These are phyloP conservation scores for Operophtera brumata DNA, from an alignment of 2,888 invertebrate species.

Conservation along the genomic window DNA sequence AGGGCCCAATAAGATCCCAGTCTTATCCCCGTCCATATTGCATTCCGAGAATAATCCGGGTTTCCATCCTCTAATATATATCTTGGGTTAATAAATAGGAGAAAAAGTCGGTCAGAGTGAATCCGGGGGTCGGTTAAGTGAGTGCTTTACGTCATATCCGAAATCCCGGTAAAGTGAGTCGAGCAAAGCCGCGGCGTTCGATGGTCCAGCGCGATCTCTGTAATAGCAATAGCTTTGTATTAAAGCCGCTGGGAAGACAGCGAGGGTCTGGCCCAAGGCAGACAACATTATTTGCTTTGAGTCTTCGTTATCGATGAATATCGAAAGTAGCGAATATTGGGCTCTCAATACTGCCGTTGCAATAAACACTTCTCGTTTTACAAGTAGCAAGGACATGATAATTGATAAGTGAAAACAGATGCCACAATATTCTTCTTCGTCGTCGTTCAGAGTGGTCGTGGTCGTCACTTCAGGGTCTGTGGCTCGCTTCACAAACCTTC, in stretches of 20 bases:
- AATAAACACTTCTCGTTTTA: no score
- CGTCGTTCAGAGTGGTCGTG: no score
- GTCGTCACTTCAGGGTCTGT: no score
- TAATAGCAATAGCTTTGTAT: slow-evolving; percentile 81
- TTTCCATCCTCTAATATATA: slow-evolving; percentile 65
- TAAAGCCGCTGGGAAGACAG: slow-evolving; percentile 73
- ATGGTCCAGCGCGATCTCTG: slow-evolving; percentile 75
- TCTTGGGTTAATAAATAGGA: slow-evolving; percentile 74
- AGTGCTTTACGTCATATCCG: slow-evolving; percentile 80
- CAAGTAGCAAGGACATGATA: no score
- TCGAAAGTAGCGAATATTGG: background rate
- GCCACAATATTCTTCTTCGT: no score
- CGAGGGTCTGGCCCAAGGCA: slow-evolving; percentile 65
- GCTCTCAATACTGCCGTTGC: no score
- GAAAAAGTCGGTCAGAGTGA: slow-evolving; percentile 73
- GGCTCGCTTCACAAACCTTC: no score
- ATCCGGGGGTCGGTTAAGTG: slow-evolving; percentile 61
- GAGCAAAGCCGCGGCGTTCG: slow-evolving; percentile 74
- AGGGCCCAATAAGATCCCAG: slow-evolving; percentile 48
- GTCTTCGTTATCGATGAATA: background rate
- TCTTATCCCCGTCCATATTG: slow-evolving; percentile 49
- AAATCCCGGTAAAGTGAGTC: slow-evolving; percentile 80
- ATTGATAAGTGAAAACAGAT: no score
- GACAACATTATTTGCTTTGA: background rate
- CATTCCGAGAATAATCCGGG: slow-evolving; percentile 62